Base-by-base conservation (phyloP, 2,797 vertebrate genomes). In the Nyctalus aviator region DNA sequence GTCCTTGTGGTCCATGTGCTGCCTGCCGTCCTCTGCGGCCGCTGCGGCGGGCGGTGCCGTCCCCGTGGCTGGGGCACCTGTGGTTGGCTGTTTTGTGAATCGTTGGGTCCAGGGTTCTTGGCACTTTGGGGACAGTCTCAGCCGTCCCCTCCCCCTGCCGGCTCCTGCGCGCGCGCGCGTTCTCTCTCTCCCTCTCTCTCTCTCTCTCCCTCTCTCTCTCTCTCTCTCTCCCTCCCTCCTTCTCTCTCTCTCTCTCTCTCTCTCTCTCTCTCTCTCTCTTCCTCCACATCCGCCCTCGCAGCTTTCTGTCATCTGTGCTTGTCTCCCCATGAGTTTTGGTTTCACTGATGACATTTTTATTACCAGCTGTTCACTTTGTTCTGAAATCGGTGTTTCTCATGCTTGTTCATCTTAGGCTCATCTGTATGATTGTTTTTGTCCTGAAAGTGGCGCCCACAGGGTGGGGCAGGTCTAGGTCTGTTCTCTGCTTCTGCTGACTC, bases 371-470 rank as follows among this genome's bases (percentile, higher is more conserved):
- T 48, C 21, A 3, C 21, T 69, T 12, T 44, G 72, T 48, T 46
- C 8, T 27, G 55, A 25, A 64, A 2, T 59, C 14, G 15, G 62
- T 66, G 8, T 17, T 15, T 48, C 55, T 53, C 13, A 3, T 12
- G 72, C 30, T 4, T 55, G 20, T 35, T 8, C 23, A 5, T 6
- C 0, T 5, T 9, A 18, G 15, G 50, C n/a, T 5, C 35, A 20
- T 55, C 57, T 55, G 11, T 13, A 5, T 21, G 27, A 23, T 3
- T 8, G 0, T 6, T n/a, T 21, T 23, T 32, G 7, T 18, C 12
- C 32, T 4, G 0, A 0, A 27, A 8, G 17, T 8, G 11, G 30
- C 2, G 41, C 53, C 30, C 5, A 48, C 72, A 6, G 32, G 10
- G 12, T 1, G 17, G 57, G 57, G 46, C 23, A 11, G 48, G 30